Evolutionary conservation across 2,797 vertebrate species (phyloP).

Genomic region (Acanthurus tractus): DNA sequence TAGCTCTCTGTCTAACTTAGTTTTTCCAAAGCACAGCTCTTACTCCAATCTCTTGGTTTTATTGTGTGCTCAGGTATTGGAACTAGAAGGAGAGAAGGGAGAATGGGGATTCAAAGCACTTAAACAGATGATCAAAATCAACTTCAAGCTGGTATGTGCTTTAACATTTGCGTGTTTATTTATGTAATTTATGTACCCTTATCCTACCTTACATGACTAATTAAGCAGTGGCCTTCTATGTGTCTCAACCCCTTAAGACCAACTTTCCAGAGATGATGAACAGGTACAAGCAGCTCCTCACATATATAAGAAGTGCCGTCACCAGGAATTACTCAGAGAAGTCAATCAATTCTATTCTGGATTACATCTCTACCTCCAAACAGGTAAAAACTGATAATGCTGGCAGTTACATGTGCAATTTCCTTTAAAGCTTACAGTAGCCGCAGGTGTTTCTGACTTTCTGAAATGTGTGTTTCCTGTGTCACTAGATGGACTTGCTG

Average conservation of each 20-base stretch:
- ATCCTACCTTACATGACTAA: neutral
- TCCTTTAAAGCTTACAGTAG: neutral
- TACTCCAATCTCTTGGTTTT: neutral
- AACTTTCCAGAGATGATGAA: slow-evolving; percentile 99
- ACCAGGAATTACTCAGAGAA: slow-evolving; percentile 99
- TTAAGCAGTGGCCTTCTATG: neutral
- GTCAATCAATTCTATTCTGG: slow-evolving; percentile 99
- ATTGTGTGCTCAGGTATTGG: slow-evolving; percentile 89
- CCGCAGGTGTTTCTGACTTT: neutral
- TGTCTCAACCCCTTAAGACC: slow-evolving; percentile 84
- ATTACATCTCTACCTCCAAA: slow-evolving; percentile 99
- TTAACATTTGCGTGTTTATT: neutral
- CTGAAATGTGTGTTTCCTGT: slow-evolving; percentile 25
- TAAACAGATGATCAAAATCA: slow-evolving; percentile 99
- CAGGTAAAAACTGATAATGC: slow-evolving; percentile 86
- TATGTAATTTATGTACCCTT: neutral
- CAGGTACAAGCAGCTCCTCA: slow-evolving; percentile 98
- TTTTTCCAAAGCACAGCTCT: neutral
- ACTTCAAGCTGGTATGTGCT: slow-evolving; percentile 96
- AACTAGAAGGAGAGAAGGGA: slow-evolving; percentile 98
- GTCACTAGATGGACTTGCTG: slow-evolving; percentile 95
- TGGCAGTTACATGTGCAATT: neutral
- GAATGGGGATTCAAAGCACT: slow-evolving; percentile 99
- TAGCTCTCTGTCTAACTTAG: neutral
- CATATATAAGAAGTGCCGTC: slow-evolving; percentile 98